Base-by-base conservation (phyloP, 1,140 invertebrate species). In the Bombyx mandarina region DNA sequence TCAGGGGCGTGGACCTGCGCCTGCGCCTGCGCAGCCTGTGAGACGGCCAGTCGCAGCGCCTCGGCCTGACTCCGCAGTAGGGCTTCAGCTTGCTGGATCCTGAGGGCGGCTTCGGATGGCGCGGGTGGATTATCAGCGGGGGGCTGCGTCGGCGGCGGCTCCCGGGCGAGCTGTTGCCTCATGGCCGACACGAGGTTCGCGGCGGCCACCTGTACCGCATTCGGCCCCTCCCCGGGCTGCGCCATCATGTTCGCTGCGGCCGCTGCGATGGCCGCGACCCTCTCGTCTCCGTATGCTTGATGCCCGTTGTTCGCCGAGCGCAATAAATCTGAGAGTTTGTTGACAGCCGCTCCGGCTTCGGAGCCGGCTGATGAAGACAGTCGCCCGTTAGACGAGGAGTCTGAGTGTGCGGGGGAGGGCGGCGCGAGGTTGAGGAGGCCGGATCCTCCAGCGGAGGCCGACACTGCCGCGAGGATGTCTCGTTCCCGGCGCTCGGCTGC, bases 401-500 rank as follows among this genome's bases (percentile, higher is more conserved):
- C 94, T 44, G 94, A 95, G 79, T 95, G 93, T 7, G 93, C 93
- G n/a, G 94, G 94, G 26, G 93, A 94, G 43, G 93, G 92, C 68
- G 93, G 94, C 3, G 90, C 86, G 61, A 90, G 62, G 82, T 89
- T 87, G 66, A 92, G 71, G 58, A 91, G 73, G 58, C 90, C 88
- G n/a, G 91, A 89, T 43, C 91, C 89, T 1, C 83, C 82, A 1
- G 83, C 83, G 26, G 90, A 89, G 6, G 91, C 91, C 8, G 92
- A 92, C 2, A 92, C 89, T 3, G 92, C 94, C 1, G 94, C 92
- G 7, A 93, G 93, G 42, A 96, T 86, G 77, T 97, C 96, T 44
- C 96, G 88, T 77, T 97, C 95, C 62, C 96, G 89, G 69, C 95
- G 90, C 73, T 97, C 96, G 26, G 96, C 96, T 6, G 96, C 96